A percentile compares a stretch with the other conserved stretches of the same genome.
Conservation (phyloP, 2,797 vertebrate genomes). For the Salmo trutta region DNA sequence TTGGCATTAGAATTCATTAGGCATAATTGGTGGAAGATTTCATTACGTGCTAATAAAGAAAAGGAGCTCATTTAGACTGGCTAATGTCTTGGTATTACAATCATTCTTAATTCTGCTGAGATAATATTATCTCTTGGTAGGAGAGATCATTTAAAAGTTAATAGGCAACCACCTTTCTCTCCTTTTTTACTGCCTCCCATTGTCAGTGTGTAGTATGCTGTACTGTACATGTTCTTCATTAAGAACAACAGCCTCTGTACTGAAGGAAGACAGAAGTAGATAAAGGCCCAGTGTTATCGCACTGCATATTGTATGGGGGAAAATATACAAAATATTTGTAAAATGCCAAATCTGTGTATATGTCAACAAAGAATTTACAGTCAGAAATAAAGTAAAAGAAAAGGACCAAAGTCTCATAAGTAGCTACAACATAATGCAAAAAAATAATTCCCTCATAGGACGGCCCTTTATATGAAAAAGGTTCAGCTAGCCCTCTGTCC, state of each 20-base stretch:
- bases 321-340: not conserved
- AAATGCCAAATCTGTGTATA: not conserved
- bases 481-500: constrained; percentile 25
- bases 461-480: constrained; percentile 53
- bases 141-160: constrained; percentile 70
- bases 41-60: constrained; percentile 51
- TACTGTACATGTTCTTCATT: constrained; percentile 33
- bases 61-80: constrained; percentile 43
- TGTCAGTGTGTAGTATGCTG: constrained; percentile 19
- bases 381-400: not conserved
- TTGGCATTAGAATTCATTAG: constrained; percentile 58
- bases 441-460: constrained; percentile 43
- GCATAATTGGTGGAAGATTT: constrained; percentile 51
- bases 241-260: constrained; percentile 15
- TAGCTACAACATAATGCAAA: not conserved
- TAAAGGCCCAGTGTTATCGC: not conserved
- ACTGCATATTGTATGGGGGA: not conserved
- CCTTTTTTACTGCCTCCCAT: constrained; percentile 31
- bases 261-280: not conserved
- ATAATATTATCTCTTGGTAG: constrained; percentile 59
- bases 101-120: constrained; percentile 68
- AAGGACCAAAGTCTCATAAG: not conserved
- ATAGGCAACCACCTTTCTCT: constrained; percentile 62
- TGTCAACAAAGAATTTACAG: not conserved
- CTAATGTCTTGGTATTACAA: constrained; percentile 58